phyloP scores from a whole-genome alignment of 1,140 invertebrate genomes.

The Popillia japonica region DNA sequence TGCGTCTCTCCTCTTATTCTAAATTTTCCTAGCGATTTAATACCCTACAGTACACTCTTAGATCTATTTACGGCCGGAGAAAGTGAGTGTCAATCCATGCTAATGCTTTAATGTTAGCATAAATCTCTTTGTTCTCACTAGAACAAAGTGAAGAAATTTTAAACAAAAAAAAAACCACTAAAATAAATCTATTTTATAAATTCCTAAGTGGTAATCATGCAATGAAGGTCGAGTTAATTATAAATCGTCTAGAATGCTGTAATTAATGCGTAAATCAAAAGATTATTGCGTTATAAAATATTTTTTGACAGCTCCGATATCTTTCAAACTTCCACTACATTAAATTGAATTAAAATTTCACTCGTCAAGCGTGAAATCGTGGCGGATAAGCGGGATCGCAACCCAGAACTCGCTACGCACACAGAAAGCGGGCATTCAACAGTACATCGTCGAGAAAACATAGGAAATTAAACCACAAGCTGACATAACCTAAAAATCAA shows the following conservation, averaged over 20 bases:
- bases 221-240: neutral
- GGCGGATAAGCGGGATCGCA: neutral
- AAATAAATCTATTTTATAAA: neutral
- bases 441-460: neutral
- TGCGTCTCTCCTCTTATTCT: neutral
- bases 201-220: neutral
- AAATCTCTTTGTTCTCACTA: constrained; percentile 3
- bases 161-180: neutral
- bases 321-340: neutral
- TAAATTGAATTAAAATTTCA: neutral
- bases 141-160: neutral
- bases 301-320: neutral
- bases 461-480: neutral
- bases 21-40: neutral
- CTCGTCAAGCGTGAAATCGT: neutral
- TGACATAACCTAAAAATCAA: neutral
- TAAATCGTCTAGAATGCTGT: neutral
- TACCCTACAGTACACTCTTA: neutral
- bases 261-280: neutral
- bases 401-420: neutral
- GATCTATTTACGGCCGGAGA: neutral
- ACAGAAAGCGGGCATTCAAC: neutral
- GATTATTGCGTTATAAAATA: neutral
- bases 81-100: neutral
- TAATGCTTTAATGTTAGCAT: neutral